phyloP scores from a whole-genome alignment of 2,113 vertebrate species.

The Passer domesticus region DNA sequence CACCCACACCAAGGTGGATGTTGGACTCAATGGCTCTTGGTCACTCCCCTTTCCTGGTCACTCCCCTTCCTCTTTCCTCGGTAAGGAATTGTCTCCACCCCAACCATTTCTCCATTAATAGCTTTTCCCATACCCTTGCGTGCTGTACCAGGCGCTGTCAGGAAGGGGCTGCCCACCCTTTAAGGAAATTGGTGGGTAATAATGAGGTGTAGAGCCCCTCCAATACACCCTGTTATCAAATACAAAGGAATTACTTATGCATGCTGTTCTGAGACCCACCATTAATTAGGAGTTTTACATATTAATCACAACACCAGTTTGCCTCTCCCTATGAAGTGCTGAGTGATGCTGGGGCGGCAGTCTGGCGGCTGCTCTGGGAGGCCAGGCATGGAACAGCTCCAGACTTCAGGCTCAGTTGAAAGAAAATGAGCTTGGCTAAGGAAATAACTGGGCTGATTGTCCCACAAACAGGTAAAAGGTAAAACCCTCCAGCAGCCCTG shows the following conservation, averaged over 20 bases:
- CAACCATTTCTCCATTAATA: background rate
- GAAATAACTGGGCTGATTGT: background rate
- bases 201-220: constrained; percentile 31
- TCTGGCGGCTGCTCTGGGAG: background rate
- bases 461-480: rapidly evolving
- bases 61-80: background rate
- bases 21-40: rapidly evolving
- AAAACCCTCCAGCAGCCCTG: background rate
- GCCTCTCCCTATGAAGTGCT: background rate
- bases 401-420: background rate
- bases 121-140: background rate
- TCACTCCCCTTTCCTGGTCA: background rate
- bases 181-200: background rate
- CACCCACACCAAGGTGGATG: rapidly evolving
- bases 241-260: constrained; percentile 53
- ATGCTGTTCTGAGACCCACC: constrained; percentile 34
- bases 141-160: background rate
- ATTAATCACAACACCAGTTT: constrained; percentile 7
- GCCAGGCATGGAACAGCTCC: background rate
- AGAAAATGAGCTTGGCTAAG: background rate
- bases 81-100: rapidly evolving
- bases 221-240: constrained; percentile 28
- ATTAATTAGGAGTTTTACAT: constrained; percentile 61
- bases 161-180: background rate
- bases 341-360: background rate